A percentile compares a stretch with the other conserved stretches of the same genome.
These are phyloP conservation scores for Luperina testacea DNA, from an alignment of 2,888 invertebrate genomes.

Conservation along the genomic window DNA sequence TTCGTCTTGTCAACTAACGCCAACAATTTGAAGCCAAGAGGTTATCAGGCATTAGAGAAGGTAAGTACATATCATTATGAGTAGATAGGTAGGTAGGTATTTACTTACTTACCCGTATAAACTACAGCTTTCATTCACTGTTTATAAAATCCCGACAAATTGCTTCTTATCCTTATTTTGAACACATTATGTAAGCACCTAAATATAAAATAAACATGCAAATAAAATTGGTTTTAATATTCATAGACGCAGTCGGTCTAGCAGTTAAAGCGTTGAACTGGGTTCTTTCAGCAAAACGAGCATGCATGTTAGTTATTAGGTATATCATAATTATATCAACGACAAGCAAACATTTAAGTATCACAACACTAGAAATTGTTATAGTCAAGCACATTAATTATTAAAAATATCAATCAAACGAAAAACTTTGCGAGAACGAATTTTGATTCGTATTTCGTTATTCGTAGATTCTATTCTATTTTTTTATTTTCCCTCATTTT, in stretches of 20 bases:
- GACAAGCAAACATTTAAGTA: neutral
- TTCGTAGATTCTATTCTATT: too few relatives aligned
- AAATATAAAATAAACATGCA: constrained; percentile 5
- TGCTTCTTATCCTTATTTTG: neutral
- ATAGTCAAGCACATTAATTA: neutral
- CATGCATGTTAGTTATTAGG: neutral
- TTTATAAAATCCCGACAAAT: neutral
- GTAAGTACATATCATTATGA: too few relatives aligned
- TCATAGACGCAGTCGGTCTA: neutral
- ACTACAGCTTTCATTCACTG: neutral
- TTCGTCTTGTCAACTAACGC: neutral
- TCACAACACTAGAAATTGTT: neutral
- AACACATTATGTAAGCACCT: neutral
- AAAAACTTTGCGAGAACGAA: neutral
- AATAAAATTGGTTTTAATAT: neutral
- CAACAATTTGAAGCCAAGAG: neutral
- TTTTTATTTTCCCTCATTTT: neutral
- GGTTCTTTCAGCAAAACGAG: neutral
- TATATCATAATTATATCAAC: too few relatives aligned
- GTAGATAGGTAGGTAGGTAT: neutral
- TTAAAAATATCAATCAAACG: neutral
- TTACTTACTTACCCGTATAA: constrained; percentile 2
- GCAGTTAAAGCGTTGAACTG: neutral
- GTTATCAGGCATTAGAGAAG: neutral
- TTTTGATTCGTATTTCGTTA: constrained; percentile 2